Evolutionary conservation across 2,888 invertebrate species (phyloP).

Genomic region (Entomobrya proxima): DNA sequence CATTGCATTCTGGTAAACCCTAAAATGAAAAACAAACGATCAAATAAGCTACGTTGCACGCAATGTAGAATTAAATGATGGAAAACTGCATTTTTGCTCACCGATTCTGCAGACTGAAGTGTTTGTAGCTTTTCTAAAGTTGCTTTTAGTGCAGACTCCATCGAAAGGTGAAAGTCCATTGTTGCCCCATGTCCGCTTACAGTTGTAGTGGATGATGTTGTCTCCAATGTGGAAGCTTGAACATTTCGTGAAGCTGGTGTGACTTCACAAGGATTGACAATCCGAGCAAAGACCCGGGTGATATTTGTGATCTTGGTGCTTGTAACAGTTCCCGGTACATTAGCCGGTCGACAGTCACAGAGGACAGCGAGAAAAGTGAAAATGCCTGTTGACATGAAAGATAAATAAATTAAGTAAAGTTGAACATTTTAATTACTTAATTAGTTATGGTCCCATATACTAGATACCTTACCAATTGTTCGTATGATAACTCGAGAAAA

Average conservation of each 20-base stretch:
- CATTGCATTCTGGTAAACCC: slow-evolving; percentile 59
- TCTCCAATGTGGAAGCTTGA: neutral
- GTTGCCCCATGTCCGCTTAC: neutral
- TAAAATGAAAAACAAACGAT: slow-evolving; percentile 16
- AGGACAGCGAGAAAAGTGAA: neutral
- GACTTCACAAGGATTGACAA: slow-evolving; percentile 65
- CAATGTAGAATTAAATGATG: neutral
- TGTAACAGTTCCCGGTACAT: slow-evolving; percentile 44
- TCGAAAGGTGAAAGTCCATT: slow-evolving; percentile 54
- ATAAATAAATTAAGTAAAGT: neutral
- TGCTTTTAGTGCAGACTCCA: slow-evolving; percentile 38
- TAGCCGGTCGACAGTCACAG: slow-evolving; percentile 4
- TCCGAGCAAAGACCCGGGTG: slow-evolving; percentile 27
- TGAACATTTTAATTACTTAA: neutral
- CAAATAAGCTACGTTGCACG: neutral
- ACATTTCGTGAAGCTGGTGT: neutral
- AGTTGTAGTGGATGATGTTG: neutral
- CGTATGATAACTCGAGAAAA: neutral
- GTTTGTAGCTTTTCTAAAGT: slow-evolving; percentile 38
- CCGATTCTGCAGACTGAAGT: slow-evolving; percentile 59
- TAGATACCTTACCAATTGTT: slow-evolving; percentile 18
- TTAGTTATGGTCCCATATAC: neutral
- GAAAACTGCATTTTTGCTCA: slow-evolving; percentile 19
- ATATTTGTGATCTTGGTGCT: slow-evolving; percentile 58
- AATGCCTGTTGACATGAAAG: neutral